Base-by-base conservation (phyloP, 2,888 invertebrate species). In the Trachelus tabidus region DNA sequence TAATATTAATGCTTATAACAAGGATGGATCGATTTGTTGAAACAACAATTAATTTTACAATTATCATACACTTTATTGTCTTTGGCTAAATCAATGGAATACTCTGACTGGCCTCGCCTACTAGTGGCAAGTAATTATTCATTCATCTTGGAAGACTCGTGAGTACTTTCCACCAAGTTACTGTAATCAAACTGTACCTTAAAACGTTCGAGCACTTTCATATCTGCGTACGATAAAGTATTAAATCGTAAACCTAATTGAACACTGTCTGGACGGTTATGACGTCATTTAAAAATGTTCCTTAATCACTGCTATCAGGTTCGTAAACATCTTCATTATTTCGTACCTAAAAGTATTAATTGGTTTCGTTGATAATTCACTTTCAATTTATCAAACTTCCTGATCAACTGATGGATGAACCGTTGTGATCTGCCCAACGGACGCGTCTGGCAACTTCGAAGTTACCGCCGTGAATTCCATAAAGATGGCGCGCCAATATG, bases 381-480 rank as follows among this genome's bases (percentile, higher is more conserved):
- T 33, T 34, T 33, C 12, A 12, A 30, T 74, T 15, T 23, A 56
- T 9, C 30, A 35, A 31, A 23, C 73, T 33, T 77, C 56, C 12
- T n/a, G 34, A 77, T 79, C 77, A 86, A 80, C 87, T 83, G 71
- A 87, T 81, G 12, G 87, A 84, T 12, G 90, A 87, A 34, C 83
- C 82, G 71, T 86, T 86, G 77, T 87, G 88, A 77, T 91, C 91
- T 4, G 90, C 90, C 91, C 91, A 90, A n/a, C 88, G 85, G 15
- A 90, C 90, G 34, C 90, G 84, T 73, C 91, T 84, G 12, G 88
- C 85, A 12, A 91, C 86, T 76, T 90, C 90, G 23, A 90, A 90
- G 79, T 90, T 90, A 11, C 90, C 90, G 30, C 89, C 88, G 73
- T 90, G 90, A 74, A 90, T 87, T 6, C 90, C 90, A 78, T 90